These are phyloP conservation scores for Crioceris asparagi DNA, from an alignment of 2,888 invertebrate genomes.

Conservation along the genomic window DNA sequence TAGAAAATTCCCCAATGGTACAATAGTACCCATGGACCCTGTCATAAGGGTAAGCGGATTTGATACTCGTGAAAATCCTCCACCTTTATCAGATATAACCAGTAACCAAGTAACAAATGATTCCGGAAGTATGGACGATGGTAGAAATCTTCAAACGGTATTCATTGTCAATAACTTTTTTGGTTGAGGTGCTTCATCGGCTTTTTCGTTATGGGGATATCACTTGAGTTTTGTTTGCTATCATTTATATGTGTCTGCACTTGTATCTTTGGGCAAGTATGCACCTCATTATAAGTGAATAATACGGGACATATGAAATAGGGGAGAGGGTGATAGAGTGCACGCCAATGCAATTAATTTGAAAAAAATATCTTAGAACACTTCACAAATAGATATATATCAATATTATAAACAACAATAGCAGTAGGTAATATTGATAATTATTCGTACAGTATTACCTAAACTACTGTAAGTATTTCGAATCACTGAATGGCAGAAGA, in stretches of 20 bases:
- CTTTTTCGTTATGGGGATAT: slow-evolving; percentile 21
- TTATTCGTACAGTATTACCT: no score
- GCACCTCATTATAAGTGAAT: slow-evolving; percentile 16
- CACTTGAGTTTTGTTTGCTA: slow-evolving; percentile 19
- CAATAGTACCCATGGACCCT: slow-evolving; percentile 56
- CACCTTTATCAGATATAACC: slow-evolving; percentile 50
- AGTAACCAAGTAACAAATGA: slow-evolving; percentile 51
- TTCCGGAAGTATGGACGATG: slow-evolving; percentile 37
- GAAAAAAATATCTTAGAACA: no score
- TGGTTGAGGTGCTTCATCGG: slow-evolving; percentile 25
- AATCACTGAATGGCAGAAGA: no score
- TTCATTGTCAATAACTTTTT: slow-evolving; percentile 20
- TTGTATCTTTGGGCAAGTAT: slow-evolving; percentile 15
- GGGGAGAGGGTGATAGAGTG: no score
- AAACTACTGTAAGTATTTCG: no score
- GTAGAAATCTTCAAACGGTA: slow-evolving; percentile 45
- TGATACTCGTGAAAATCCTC: slow-evolving; percentile 43
- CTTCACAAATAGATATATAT: no score
- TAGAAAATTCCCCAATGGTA: slow-evolving; percentile 71
- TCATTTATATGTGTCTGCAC: slow-evolving; percentile 13
- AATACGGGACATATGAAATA: no score
- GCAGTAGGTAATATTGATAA: no score
- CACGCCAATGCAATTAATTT: no score
- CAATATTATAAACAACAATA: no score
- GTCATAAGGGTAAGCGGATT: slow-evolving; percentile 44